Evolutionary conservation across 2,888 invertebrate species (phyloP).

Genomic region (Pristionchus mayeri): DNA sequence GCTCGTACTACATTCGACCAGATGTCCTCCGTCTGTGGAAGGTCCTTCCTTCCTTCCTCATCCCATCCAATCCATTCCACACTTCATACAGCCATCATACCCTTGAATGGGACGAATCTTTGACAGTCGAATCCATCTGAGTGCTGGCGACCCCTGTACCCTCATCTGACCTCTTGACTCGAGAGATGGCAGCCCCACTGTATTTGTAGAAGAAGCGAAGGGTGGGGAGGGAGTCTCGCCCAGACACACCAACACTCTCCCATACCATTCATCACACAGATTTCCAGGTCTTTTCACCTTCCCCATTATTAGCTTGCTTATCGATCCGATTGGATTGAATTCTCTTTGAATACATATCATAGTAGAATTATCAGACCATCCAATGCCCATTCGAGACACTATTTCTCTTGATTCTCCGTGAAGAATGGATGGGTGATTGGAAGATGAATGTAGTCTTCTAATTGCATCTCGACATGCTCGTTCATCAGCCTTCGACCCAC

Average conservation of each 20-base stretch:
- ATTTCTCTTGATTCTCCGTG: too few species aligned
- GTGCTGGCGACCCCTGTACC: background rate
- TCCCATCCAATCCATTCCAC: background rate
- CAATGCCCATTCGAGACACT: too few species aligned
- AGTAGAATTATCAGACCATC: too few species aligned
- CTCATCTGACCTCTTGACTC: constrained; percentile 25
- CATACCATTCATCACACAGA: too few species aligned
- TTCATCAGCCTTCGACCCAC: background rate
- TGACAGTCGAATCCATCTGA: background rate
- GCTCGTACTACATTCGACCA: constrained; percentile 24
- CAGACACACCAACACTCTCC: too few species aligned
- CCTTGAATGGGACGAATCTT: background rate
- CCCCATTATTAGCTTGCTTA: background rate
- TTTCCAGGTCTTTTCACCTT: too few species aligned
- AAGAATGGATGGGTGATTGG: too few species aligned
- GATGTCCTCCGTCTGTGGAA: background rate
- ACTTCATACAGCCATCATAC: background rate
- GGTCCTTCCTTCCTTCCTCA: background rate
- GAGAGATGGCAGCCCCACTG: background rate
- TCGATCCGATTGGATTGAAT: too few species aligned
- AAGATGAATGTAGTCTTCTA: too few species aligned
- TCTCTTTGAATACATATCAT: too few species aligned
- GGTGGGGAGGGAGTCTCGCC: background rate
- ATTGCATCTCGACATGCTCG: too few species aligned
- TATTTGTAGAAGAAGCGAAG: constrained; percentile 39